Conservation (phyloP, 2,797 vertebrate genomes). For the Limosa lapponica region DNA sequence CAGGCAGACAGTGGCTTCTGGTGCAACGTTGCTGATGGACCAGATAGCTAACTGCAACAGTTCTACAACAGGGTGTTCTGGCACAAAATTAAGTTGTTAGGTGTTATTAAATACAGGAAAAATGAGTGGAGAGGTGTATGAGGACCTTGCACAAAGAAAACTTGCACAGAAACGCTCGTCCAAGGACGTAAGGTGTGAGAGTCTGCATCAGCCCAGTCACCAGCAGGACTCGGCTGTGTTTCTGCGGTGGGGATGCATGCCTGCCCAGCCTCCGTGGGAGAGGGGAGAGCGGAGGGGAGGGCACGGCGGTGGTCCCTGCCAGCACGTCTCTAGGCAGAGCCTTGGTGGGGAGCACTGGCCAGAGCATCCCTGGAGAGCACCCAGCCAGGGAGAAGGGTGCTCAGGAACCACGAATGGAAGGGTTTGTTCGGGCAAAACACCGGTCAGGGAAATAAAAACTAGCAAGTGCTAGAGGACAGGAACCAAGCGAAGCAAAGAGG, state of each 20-base stretch:
- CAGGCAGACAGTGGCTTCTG: not conserved
- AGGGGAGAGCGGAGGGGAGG: no score
- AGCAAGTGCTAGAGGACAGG: not conserved
- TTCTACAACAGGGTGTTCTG: not conserved
- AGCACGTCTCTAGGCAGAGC: accelerated
- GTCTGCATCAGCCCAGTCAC: not conserved
- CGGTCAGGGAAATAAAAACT: not conserved
- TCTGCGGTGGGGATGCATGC: accelerated
- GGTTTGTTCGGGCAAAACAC: not conserved
- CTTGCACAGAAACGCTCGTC: not conserved
- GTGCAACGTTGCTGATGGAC: not conserved
- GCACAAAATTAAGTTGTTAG: not conserved
- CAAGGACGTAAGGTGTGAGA: not conserved
- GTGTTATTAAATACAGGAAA: not conserved
- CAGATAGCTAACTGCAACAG: not conserved
- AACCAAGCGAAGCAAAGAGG: not conserved
- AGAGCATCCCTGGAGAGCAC: not conserved
- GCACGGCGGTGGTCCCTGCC: accelerated
- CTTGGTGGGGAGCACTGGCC: accelerated
- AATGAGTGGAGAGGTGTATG: not conserved
- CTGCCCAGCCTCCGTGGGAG: not conserved
- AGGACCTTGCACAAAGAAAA: not conserved
- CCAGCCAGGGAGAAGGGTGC: accelerated
- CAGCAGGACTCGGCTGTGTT: not conserved
- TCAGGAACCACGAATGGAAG: not conserved